A percentile compares a stretch with the other conserved stretches of the same genome.
Evolutionary conservation across 2,113 vertebrate genomes (phyloP).

Genomic region (Vicugna pacos): DNA sequence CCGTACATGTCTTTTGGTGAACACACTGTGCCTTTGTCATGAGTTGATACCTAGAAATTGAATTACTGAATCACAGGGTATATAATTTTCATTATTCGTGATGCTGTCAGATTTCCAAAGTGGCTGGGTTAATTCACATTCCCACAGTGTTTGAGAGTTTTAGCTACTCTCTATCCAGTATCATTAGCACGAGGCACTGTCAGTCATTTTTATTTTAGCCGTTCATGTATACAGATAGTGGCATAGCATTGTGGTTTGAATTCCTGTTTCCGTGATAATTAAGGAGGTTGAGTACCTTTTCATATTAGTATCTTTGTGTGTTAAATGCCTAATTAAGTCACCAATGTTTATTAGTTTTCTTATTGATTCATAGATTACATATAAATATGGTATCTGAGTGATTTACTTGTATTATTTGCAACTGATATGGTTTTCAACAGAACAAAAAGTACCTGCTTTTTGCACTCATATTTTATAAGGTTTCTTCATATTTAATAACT

Average conservation of each 20-base stretch:
- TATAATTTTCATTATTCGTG: constrained; percentile 61
- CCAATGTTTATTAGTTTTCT: neutral
- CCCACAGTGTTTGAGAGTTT: neutral
- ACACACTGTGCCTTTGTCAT: neutral
- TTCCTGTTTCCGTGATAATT: constrained; percentile 11
- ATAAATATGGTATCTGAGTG: neutral
- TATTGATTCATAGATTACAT: neutral
- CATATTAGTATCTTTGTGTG: neutral
- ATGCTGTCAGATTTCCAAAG: constrained; percentile 51
- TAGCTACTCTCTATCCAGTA: neutral
- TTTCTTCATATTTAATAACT: constrained; percentile 6
- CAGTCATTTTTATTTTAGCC: constrained; percentile 2
- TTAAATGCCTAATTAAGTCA: neutral
- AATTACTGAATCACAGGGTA: constrained; percentile 5
- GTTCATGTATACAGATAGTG: neutral
- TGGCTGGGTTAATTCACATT: constrained; percentile 4
- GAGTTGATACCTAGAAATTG: neutral
- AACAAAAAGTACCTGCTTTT: neutral
- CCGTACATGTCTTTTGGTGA: neutral
- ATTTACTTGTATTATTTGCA: neutral
- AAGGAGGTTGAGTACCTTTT: neutral
- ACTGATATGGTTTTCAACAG: neutral
- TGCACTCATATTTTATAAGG: neutral
- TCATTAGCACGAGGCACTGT: neutral
- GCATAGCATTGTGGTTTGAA: neutral